phyloP scores from a whole-genome alignment of 2,888 invertebrate species.

The Phengaris alcon region DNA sequence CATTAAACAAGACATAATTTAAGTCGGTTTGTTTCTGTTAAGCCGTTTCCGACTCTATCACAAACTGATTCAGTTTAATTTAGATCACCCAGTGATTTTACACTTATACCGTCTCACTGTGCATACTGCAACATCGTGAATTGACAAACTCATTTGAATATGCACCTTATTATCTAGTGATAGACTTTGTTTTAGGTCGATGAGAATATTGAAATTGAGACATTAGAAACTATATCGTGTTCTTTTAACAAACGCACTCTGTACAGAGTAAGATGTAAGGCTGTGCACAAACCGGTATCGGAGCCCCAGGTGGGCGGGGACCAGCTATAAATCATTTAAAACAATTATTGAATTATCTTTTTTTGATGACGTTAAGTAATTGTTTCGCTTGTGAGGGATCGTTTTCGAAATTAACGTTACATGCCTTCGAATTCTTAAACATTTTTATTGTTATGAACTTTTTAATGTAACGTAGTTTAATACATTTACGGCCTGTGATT shows the following conservation, averaged over 20 bases:
- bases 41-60: conserved; percentile 49
- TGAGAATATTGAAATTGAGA: conserved; percentile 65
- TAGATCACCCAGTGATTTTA: conserved; percentile 32
- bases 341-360: conserved; percentile 80
- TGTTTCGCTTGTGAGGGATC: conserved; percentile 67
- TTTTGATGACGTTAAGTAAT: conserved; percentile 79
- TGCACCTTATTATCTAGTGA: conserved; percentile 35
- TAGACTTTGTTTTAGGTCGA: conserved; percentile 48
- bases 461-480: neutral
- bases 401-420: conserved; percentile 57
- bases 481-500: neutral
- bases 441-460: conserved; percentile 37
- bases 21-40: conserved; percentile 50
- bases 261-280: conserved; percentile 75
- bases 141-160: conserved; percentile 44
- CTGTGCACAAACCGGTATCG: conserved; percentile 70
- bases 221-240: conserved; percentile 78
- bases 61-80: conserved; percentile 47
- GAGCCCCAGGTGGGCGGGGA: conserved; percentile 72
- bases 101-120: conserved; percentile 49
- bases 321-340: conserved; percentile 70
- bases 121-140: conserved; percentile 53
- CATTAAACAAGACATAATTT: conserved; percentile 80
- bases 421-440: conserved; percentile 54
- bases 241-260: conserved; percentile 77